Base-by-base conservation (phyloP, 37 sponge, comb jelly and placozoan genomes). In the Geodia barretti region DNA sequence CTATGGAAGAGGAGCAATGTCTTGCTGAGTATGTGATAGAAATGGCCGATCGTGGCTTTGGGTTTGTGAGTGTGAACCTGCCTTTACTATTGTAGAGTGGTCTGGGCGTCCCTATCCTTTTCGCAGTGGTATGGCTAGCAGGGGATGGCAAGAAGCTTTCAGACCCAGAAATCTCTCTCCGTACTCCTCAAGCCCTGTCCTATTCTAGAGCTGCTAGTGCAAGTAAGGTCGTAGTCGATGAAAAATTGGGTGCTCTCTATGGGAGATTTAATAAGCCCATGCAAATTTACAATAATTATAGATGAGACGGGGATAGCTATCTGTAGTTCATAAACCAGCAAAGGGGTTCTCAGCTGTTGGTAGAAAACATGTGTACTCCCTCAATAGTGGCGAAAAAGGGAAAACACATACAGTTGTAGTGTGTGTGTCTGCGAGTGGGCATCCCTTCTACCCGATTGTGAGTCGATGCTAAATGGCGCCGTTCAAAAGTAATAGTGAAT, bases 81-180 rank as follows among this genome's bases (percentile, higher is more conserved):
- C 82, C 20, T 87, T 60, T 29, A 35, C 26, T 31, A 83, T 83
- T 34, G 83, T 73, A 64, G 83, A 82, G 39, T 77, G 62, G 40
- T 23, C 32, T 8, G 26, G 33, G n/a, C 65, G 68, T 26, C 37
- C 37, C 11, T 79, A 88, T 64, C 83, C 83, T 29, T 88, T 88
- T 64, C 24, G 61, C 7, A 39, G 77, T 78, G 76, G 38, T 20
- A 77, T 8, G 26, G 83, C 89, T 20, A 83, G 83, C 1, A 3
- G 89, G 20, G 79, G 70, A 14, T 88, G 89, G 83, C 78, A 83
- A 34, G 89, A 88, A 23, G 79, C 83, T n/a, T 77, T 88, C 63
- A 77, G 31, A 78, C 41, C 79, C 78, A 20, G 62, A 60, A 4
- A 42, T 88, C 11, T 34, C 83, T 20, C 61, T 88, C 34, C 64